phyloP scores from a whole-genome alignment of 2,888 invertebrate species.

The Mimumesa dahlbomi region DNA sequence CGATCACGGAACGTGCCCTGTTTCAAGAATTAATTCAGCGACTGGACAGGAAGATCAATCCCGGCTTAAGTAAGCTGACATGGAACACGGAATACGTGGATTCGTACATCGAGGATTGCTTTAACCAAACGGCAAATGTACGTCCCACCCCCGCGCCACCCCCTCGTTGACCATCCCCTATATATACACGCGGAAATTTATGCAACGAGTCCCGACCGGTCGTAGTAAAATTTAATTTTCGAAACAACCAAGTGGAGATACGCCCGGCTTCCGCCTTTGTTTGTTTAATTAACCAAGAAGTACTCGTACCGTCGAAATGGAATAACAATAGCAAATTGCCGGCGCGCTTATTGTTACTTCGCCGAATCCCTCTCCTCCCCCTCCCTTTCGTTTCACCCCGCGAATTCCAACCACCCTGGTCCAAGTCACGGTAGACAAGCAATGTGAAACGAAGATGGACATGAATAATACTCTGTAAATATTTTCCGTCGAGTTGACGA shows the following conservation, averaged over 20 bases:
- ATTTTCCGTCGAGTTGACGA: too few species aligned
- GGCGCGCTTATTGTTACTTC: neutral
- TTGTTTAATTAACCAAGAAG: constrained; percentile 59
- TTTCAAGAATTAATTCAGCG: constrained; percentile 87
- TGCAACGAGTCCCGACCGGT: constrained; percentile 42
- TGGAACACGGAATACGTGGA: constrained; percentile 89
- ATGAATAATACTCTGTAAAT: too few species aligned
- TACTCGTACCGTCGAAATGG: constrained; percentile 28
- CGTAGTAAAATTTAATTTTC: constrained; percentile 57
- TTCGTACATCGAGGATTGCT: constrained; percentile 87
- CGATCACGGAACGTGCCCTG: constrained; percentile 88
- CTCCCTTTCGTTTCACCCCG: too few species aligned
- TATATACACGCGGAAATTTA: constrained; percentile 47
- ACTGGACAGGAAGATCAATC: constrained; percentile 86
- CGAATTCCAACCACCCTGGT: too few species aligned
- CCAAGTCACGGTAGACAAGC: too few species aligned
- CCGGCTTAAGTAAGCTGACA: constrained; percentile 87
- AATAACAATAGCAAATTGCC: constrained; percentile 33
- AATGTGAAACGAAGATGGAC: too few species aligned
- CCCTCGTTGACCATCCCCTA: constrained; percentile 14
- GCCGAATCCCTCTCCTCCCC: too few species aligned
- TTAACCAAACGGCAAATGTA: constrained; percentile 85
- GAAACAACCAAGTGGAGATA: constrained; percentile 42
- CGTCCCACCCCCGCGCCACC: constrained; percentile 56
- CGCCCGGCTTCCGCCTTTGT: constrained; percentile 41